A percentile compares a stretch with the other conserved stretches of the same genome.
Conservation (phyloP, 2,113 vertebrate genomes). For the Archocentrus centrarchus region DNA sequence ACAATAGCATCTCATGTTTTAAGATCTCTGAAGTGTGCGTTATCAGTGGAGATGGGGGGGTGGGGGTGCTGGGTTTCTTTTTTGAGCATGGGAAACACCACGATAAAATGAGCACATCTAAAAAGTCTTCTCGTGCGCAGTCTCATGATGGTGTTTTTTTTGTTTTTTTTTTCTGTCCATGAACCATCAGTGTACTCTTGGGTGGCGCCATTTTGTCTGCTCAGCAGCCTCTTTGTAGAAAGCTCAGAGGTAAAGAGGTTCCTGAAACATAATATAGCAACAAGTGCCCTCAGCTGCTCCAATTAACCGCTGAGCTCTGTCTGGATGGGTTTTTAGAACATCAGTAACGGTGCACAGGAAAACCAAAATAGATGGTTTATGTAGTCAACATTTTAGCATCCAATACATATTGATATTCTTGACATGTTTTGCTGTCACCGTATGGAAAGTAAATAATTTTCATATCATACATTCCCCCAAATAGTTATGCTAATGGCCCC, state of each 20-base stretch:
- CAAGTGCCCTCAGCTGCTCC: constrained; percentile 33
- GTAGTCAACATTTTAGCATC: constrained; percentile 10
- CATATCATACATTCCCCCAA: constrained; percentile 32
- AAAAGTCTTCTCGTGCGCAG: not conserved
- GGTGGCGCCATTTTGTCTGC: constrained; percentile 43
- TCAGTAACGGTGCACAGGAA: not conserved
- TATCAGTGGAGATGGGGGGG: constrained; percentile 17
- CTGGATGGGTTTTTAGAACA: constrained; percentile 5
- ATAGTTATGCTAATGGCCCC: constrained; percentile 59
- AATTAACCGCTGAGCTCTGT: constrained; percentile 23
- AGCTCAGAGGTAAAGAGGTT: constrained; percentile 19
- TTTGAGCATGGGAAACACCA: not conserved
- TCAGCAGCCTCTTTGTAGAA: constrained; percentile 6
- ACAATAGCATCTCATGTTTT: constrained; percentile 48
- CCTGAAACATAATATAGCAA: constrained; percentile 47
- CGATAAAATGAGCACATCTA: not conserved
- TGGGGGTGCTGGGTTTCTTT: constrained; percentile 30
- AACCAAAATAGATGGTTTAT: not conserved
- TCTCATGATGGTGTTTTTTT: not conserved
- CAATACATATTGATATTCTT: constrained; percentile 22
- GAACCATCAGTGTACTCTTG: not conserved
- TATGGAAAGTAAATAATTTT: constrained; percentile 63
- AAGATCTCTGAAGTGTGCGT: constrained; percentile 27
- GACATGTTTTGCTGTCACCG: constrained; percentile 33
- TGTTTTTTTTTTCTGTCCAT: constrained; percentile 10